Base-by-base conservation (phyloP, 1,140 invertebrate species). In the Argopecten irradians region DNA sequence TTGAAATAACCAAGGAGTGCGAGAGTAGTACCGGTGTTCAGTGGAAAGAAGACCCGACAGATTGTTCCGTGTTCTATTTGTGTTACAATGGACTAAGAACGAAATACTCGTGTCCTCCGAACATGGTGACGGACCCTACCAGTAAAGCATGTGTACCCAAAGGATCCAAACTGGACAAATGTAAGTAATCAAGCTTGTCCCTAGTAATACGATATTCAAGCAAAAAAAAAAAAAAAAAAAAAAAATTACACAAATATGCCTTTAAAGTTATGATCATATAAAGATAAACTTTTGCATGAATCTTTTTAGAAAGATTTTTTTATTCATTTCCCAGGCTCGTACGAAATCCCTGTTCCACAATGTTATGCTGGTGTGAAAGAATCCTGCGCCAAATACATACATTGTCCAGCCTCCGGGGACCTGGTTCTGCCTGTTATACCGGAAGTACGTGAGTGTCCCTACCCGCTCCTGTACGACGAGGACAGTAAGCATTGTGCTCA, bases 361-460 rank as follows among this genome's bases (percentile, higher is more conserved):
- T 35, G 16, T 36, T 85, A 11, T 36, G 13, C n/a, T 19, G 34
- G 0, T 35, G 9, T 19, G 19, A 41, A 85, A 39, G 34, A 43
- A 39, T 39, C n/a, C 87, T 92, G 91, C 84, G 91, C 89, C 35
- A 88, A 90, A 87, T 91, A 91, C 84, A 89, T 89, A 43, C 43
- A 92, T 89, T 92, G 87, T 19, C 36, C 36, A 5, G 36, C 13
- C 36, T 88, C 87, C 82, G 16, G n/a, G 82, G 36, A 39, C 5
- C 36, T 39, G 13, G 86, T 86, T 16, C 43, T 16, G 22, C 36
- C 36, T 5, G 35, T 46, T 0, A 86, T 88, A 46, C 41, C 82
- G 19, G 46, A 82, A 22, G 82, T 89, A 35, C 33, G 41, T 8
- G 91, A 92, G 82, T 92, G 91, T 41, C 83, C 86, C 11, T 92